Base-by-base conservation (phyloP, 2,888 invertebrate species). In the Machimus atricapillus region DNA sequence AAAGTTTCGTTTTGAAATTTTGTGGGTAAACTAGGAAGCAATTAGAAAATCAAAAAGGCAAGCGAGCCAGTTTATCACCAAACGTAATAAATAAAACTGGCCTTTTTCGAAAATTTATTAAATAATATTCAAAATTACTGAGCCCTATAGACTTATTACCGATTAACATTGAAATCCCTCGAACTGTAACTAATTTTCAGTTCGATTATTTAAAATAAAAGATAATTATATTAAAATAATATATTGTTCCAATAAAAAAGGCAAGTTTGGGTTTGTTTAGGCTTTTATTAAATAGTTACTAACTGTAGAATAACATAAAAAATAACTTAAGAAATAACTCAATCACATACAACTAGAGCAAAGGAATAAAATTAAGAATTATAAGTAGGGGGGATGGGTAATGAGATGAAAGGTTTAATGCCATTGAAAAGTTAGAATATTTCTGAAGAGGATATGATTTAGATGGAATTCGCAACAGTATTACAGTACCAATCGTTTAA, bases 341-440 rank as follows among this genome's bases (percentile, higher is more conserved):
- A 85, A 85, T 74, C 74, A 85, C 73, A 85, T 74, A 66, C 27
- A 74, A 74, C 73, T 85, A 85, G 34, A 85, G 74, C 74, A 40
- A n/a, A 74, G 14, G 12, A 85, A 74, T 58, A 74, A 40, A 85
- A 73, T 40, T 8, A 27, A 66, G 12, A 66, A 66, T n/a, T 6
- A 66, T 23, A 23, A 19, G 23, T 8, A 23, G 19, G 2, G 12
- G 66, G 12, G 2, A 66, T 66, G 66, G 66, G 19, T 27, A 66
- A 46, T 66, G 66, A 66, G 66, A 66, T 52, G 52, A 52, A n/a
- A 19, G 27, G 19, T 27, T 66, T 66, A 27, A 27, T 66, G 27
- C 27, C 23, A 66, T 56, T 56, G 56, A 56, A 66, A 66, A 83
- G 19, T 19, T 9, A 79, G 46, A 37, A 9, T 66, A 4, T 66